Conservation (phyloP, 2,888 invertebrate genomes). For the Eumacrocentrus americanus region DNA sequence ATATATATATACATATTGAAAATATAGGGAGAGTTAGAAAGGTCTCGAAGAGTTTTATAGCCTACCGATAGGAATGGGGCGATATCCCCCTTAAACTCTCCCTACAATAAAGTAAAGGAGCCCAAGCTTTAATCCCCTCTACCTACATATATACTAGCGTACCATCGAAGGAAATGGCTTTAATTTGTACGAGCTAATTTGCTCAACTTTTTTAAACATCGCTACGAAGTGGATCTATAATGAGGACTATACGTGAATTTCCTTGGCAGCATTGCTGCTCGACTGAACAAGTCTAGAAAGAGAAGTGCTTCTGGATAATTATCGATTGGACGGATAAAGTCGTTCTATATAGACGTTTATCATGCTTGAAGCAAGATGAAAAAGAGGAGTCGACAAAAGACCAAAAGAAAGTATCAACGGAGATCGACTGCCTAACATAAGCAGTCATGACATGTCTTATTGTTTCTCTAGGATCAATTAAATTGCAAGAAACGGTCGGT, state of each 20-base stretch:
- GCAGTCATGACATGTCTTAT: no score
- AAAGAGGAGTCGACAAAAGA: no score
- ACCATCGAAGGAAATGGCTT: slow-evolving; percentile 43
- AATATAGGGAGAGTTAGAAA: slow-evolving; percentile 19
- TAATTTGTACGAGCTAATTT: slow-evolving; percentile 60
- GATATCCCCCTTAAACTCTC: slow-evolving; percentile 42
- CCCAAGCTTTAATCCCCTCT: background rate
- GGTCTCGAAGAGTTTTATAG: slow-evolving; percentile 45
- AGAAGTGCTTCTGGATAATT: background rate
- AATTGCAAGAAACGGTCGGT: no score
- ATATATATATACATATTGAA: background rate
- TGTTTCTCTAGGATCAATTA: no score
- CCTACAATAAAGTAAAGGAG: background rate
- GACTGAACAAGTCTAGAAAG: background rate
- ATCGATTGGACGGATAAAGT: slow-evolving; percentile 9
- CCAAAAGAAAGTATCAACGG: no score
- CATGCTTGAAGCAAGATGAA: slow-evolving; percentile 5
- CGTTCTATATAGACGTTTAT: no score
- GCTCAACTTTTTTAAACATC: slow-evolving; percentile 53
- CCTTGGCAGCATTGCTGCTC: background rate
- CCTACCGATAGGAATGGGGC: slow-evolving; percentile 41
- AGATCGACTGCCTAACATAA: no score
- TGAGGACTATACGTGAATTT: slow-evolving; percentile 22
- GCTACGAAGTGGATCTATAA: no score
- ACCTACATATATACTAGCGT: no score